Conservation (phyloP, 2,888 invertebrate genomes). For the Machimus atricapillus region DNA sequence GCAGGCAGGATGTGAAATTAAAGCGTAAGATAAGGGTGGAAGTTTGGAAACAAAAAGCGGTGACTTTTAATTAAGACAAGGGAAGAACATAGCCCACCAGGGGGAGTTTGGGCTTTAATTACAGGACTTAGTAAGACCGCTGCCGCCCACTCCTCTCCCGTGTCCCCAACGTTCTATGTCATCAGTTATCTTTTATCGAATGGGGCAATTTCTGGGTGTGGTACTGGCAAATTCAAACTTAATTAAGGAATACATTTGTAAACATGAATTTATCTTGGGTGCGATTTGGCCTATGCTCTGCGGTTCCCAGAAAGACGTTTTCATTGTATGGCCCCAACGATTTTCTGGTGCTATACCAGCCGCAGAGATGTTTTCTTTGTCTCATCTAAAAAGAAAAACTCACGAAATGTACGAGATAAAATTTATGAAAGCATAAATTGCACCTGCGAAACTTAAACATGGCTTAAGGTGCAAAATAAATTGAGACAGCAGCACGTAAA, state of each 20-base stretch:
- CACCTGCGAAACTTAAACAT: conserved; percentile 38
- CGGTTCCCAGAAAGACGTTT: not conserved
- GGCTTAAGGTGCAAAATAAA: conserved; percentile 40
- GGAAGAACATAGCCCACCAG: not conserved
- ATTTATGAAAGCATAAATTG: conserved; percentile 41
- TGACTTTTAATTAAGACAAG: conserved; percentile 34
- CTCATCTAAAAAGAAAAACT: not conserved
- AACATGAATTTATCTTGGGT: not conserved
- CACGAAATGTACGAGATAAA: conserved; percentile 14
- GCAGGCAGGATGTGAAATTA: not conserved
- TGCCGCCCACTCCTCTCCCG: not conserved
- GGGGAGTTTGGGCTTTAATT: not conserved
- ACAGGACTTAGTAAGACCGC: not conserved
- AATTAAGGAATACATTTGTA: not conserved
- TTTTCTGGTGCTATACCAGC: not conserved
- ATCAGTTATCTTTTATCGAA: not conserved
- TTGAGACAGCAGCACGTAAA: conserved; percentile 31
- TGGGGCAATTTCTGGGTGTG: not conserved
- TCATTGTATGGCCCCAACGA: not conserved
- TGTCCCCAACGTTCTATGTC: not conserved
- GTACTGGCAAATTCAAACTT: not conserved
- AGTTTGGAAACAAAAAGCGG: conserved; percentile 17
- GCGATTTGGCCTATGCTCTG: not conserved
- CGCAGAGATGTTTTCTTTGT: not conserved
- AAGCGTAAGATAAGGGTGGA: conserved; percentile 9